These are phyloP conservation scores for Poecilia latipinna DNA, from an alignment of 2,113 vertebrate genomes.

Conservation along the genomic window DNA sequence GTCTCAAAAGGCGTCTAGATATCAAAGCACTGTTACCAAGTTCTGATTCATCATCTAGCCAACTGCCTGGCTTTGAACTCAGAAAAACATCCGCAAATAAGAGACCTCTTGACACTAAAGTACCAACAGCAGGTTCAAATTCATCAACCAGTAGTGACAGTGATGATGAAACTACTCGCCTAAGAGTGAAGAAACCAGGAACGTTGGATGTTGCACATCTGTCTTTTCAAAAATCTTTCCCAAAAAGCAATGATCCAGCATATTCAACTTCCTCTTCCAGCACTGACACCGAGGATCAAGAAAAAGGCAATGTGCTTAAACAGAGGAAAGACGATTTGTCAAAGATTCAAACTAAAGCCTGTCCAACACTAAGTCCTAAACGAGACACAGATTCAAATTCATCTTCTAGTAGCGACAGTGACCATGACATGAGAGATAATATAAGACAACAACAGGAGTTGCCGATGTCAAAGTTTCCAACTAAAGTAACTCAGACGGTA, in stretches of 20 bases:
- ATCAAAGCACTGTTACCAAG: constrained; percentile 13
- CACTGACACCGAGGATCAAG: constrained; percentile 16
- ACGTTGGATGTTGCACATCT: no score
- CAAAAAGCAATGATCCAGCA: neutral
- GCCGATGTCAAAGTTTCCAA: neutral
- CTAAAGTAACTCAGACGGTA: neutral
- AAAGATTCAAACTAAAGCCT: neutral
- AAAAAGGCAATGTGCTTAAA: neutral
- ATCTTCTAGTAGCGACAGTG: neutral
- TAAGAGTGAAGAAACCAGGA: no score
- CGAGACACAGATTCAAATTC: neutral
- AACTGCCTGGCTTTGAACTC: constrained; percentile 22
- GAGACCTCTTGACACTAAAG: constrained; percentile 25
- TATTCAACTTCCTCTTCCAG: constrained; percentile 2
- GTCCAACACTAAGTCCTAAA: neutral
- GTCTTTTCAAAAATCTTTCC: no score
- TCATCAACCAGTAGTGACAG: constrained; percentile 42
- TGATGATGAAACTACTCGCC: neutral
- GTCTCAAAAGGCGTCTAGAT: neutral
- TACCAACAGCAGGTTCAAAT: neutral
- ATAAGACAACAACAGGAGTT: neutral
- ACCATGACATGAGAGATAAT: neutral
- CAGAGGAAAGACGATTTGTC: neutral
- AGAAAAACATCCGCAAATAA: neutral
- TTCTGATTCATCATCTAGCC: constrained; percentile 10